phyloP scores from a whole-genome alignment of 2,888 invertebrate genomes.

The Ryuthela nishihirai region DNA sequence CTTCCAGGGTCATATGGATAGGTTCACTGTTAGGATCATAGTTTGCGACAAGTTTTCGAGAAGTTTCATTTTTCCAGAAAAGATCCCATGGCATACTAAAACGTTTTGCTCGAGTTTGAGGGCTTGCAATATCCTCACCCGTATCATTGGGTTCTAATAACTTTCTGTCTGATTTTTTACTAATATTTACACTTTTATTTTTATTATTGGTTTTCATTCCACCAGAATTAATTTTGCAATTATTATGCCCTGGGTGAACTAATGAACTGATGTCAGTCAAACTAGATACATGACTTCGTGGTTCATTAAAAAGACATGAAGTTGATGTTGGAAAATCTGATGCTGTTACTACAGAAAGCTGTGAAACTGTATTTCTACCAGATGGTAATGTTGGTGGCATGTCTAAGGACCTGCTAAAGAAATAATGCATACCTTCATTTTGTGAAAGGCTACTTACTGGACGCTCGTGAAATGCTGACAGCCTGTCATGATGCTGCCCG shows the following conservation, averaged over 20 bases:
- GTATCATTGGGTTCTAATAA: slow-evolving; percentile 18
- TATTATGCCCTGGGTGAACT: slow-evolving; percentile 9
- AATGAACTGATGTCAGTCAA: slow-evolving; percentile 22
- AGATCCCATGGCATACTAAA: slow-evolving; percentile 39
- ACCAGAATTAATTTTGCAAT: slow-evolving; percentile 2
- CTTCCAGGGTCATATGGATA: slow-evolving; percentile 70
- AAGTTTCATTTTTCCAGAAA: slow-evolving; percentile 30
- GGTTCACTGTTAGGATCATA: slow-evolving; percentile 61
- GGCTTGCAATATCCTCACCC: slow-evolving; percentile 13
- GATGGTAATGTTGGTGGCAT: slow-evolving; percentile 31
- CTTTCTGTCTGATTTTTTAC: slow-evolving; percentile 10
- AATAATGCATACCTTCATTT: slow-evolving; percentile 36
- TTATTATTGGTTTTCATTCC: slow-evolving; percentile 3
- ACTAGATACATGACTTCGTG: slow-evolving; percentile 17
- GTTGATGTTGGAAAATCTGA: slow-evolving; percentile 32
- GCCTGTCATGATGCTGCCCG: slow-evolving; percentile 34
- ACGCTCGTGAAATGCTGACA: slow-evolving; percentile 38
- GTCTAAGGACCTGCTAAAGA: slow-evolving; percentile 40
- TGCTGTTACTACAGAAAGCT: slow-evolving; percentile 24
- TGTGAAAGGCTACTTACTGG: slow-evolving; percentile 39
- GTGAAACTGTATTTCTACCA: slow-evolving; percentile 22
- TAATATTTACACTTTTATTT: neutral
- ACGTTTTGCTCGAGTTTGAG: slow-evolving; percentile 25
- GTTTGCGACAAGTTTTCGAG: slow-evolving; percentile 12
- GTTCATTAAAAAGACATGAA: slow-evolving; percentile 30